Percentiles rank a stretch among this genome's conserved stretches.
These are phyloP conservation scores for Amiota mariae DNA, from an alignment of 2,888 invertebrate genomes.

Conservation along the genomic window DNA sequence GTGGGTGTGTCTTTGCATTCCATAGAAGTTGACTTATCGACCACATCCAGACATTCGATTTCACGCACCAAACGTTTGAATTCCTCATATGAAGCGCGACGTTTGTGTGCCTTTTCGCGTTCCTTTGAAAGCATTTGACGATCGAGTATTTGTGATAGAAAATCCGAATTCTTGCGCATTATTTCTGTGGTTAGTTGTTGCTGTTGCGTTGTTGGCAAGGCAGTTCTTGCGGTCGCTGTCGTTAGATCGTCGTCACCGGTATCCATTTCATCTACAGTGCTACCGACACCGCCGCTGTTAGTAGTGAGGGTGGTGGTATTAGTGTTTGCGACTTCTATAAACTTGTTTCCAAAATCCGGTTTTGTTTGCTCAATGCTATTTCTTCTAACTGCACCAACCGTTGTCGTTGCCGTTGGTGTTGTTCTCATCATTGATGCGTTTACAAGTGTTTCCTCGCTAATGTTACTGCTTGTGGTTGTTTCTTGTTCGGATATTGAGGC, in stretches of 20 bases:
- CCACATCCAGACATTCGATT: slow-evolving; percentile 58
- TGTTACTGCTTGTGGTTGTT: slow-evolving; percentile 36
- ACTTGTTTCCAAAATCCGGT: slow-evolving; percentile 66
- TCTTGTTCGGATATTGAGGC: slow-evolving; percentile 71
- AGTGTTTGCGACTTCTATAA: slow-evolving; percentile 43
- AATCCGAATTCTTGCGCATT: slow-evolving; percentile 72
- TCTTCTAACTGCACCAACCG: slow-evolving; percentile 1
- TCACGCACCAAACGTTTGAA: slow-evolving; percentile 73
- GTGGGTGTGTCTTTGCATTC: slow-evolving; percentile 17
- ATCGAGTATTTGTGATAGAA: slow-evolving; percentile 72
- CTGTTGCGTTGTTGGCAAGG: slow-evolving; percentile 20
- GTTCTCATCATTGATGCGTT: slow-evolving; percentile 32
- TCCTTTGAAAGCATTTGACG: slow-evolving; percentile 68
- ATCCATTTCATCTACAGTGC: slow-evolving; percentile 62
- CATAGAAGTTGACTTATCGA: slow-evolving; percentile 3
- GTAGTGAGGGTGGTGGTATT: slow-evolving; percentile 19
- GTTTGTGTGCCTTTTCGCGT: slow-evolving; percentile 70
- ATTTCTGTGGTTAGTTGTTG: slow-evolving; percentile 63
- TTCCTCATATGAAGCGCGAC: slow-evolving; percentile 74
- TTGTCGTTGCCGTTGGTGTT: slow-evolving; percentile 19
- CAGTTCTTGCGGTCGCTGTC: slow-evolving; percentile 27
- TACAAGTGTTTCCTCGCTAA: slow-evolving; percentile 39
- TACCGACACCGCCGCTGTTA: neutral
- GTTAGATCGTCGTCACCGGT: slow-evolving; percentile 61
- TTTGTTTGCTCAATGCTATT: slow-evolving; percentile 46